phyloP scores from a whole-genome alignment of 2,888 invertebrate genomes.

The Itoplectis maculator region DNA sequence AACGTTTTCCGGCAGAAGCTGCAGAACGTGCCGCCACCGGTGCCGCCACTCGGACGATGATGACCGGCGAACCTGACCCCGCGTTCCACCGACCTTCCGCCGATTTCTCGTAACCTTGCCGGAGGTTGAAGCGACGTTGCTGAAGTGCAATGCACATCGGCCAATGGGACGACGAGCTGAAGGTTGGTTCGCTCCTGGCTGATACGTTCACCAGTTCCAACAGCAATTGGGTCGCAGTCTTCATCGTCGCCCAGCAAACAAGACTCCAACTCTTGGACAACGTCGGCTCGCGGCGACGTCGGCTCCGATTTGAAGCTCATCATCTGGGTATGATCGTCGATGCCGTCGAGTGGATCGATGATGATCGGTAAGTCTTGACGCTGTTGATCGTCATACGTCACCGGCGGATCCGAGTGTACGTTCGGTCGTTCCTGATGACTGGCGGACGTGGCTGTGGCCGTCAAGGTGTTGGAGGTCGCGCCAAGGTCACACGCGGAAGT shows the following conservation, averaged over 20 bases:
- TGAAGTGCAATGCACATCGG: background rate
- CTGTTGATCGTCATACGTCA: constrained; percentile 42
- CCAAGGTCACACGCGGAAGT: background rate
- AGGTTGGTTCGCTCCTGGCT: constrained; percentile 10
- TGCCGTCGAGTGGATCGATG: constrained; percentile 81
- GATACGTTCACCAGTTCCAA: background rate
- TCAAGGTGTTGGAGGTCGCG: background rate
- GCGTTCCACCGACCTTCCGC: constrained; percentile 37
- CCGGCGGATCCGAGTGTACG: constrained; percentile 53
- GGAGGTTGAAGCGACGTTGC: constrained; percentile 3
- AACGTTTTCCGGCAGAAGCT: constrained; percentile 85
- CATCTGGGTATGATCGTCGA: constrained; percentile 80
- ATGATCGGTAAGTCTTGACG: constrained; percentile 77
- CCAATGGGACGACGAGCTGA: too few species aligned
- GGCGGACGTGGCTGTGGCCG: constrained; percentile 50
- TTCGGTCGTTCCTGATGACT: constrained; percentile 70
- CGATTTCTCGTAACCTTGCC: constrained; percentile 43
- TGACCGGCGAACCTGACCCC: constrained; percentile 36
- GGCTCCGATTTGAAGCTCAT: constrained; percentile 81
- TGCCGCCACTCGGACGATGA: constrained; percentile 69
- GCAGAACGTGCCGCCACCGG: constrained; percentile 81
- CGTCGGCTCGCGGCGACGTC: constrained; percentile 78
- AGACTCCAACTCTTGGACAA: constrained; percentile 76
- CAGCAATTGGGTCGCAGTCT: background rate
- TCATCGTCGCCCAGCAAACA: constrained; percentile 74